phyloP scores from a whole-genome alignment of 2,888 invertebrate genomes.

The Cataglyphis rosenhaueri region DNA sequence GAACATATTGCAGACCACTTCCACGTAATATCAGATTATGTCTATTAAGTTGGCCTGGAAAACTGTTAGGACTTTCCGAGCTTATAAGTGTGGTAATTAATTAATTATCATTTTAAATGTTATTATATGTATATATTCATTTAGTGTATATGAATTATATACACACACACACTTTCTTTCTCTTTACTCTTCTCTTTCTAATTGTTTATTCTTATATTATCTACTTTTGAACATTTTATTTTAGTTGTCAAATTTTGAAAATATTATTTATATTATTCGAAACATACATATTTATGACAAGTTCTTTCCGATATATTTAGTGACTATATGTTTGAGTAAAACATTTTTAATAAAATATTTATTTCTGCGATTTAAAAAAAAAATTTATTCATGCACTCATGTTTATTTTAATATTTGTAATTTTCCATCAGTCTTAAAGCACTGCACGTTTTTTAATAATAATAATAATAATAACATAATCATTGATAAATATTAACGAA shows the following conservation, averaged over 20 bases:
- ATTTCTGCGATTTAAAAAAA: background rate
- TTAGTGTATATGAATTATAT: background rate
- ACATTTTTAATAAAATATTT: background rate
- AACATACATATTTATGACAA: background rate
- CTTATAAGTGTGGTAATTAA: slow-evolving; percentile 84
- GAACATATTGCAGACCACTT: slow-evolving; percentile 85
- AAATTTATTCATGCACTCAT: background rate
- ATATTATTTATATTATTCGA: background rate
- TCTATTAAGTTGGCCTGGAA: slow-evolving; percentile 85
- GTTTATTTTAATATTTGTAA: background rate
- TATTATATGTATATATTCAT: background rate
- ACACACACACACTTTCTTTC: background rate
- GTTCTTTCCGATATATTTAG: background rate
- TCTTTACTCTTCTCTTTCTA: too few species aligned
- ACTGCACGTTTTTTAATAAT: background rate
- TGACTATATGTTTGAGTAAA: background rate
- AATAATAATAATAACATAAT: background rate
- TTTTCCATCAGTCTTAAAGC: background rate
- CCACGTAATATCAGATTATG: slow-evolving; percentile 87
- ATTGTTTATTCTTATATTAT: background rate
- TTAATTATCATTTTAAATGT: slow-evolving; percentile 13
- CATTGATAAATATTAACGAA: background rate
- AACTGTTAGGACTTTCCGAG: slow-evolving; percentile 84
- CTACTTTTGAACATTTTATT: background rate
- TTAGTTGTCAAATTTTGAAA: background rate